phyloP scores from a whole-genome alignment of 1,140 invertebrate genomes.

The Andricus grossulariae region DNA sequence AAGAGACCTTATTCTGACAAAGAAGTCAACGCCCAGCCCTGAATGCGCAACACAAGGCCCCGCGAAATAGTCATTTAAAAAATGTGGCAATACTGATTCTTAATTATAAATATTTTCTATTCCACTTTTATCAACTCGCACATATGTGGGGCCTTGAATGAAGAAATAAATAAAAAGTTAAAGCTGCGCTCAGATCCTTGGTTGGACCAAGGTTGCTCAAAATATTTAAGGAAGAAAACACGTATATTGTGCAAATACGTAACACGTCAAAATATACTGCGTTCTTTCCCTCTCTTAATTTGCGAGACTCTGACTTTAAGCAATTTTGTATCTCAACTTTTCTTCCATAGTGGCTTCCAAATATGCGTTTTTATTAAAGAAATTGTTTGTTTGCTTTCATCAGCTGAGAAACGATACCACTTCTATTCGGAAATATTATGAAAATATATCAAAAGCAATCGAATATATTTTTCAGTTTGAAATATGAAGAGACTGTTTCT shows the following conservation, averaged over 20 bases:
- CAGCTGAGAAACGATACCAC: too few relatives aligned
- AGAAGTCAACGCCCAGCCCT: neutral
- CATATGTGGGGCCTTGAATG: neutral
- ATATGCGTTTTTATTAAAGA: too few relatives aligned
- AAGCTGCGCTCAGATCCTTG: neutral
- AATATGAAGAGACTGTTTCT: too few relatives aligned
- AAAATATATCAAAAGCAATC: too few relatives aligned
- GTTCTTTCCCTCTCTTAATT: neutral
- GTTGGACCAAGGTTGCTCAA: neutral
- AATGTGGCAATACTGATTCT: neutral
- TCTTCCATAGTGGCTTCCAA: too few relatives aligned
- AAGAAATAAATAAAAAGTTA: neutral
- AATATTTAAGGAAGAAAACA: slow-evolving; percentile 8
- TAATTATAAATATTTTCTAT: neutral
- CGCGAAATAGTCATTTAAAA: neutral
- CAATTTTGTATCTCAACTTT: neutral
- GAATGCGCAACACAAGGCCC: neutral
- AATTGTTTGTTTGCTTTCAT: too few relatives aligned
- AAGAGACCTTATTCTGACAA: neutral
- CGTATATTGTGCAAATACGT: neutral
- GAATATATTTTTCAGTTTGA: too few relatives aligned
- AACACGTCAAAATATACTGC: neutral
- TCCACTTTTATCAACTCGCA: neutral
- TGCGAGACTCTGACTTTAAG: neutral
- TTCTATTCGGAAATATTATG: too few relatives aligned